phyloP scores from a whole-genome alignment of 2,113 vertebrate genomes.

The Saccopteryx leptura region DNA sequence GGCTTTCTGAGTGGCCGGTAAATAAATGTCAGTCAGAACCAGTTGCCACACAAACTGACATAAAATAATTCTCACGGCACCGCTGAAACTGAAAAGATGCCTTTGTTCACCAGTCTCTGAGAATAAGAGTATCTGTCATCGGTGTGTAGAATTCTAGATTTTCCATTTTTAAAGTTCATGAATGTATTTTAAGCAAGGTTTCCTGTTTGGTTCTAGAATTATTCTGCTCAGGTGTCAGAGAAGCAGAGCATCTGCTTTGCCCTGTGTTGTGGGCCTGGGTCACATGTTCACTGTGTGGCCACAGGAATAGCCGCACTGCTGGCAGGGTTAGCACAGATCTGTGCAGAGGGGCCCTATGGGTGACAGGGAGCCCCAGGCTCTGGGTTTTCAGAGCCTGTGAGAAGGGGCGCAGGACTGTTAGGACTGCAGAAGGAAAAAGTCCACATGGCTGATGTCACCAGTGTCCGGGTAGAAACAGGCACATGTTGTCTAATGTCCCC shows the following conservation, averaged over 20 bases:
- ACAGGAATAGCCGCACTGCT: accelerated
- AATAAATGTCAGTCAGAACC: accelerated
- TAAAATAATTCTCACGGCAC: accelerated
- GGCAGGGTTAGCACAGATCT: background rate
- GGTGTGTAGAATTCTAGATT: too few relatives aligned
- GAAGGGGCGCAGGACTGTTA: background rate
- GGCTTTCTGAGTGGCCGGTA: background rate
- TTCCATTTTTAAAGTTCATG: background rate
- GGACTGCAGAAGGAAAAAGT: background rate
- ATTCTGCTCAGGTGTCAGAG: background rate
- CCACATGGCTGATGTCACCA: accelerated
- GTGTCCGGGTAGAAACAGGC: background rate
- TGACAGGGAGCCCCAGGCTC: accelerated
- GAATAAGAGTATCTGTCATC: accelerated
- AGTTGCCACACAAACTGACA: accelerated
- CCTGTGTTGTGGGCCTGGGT: background rate
- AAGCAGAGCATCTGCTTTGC: background rate
- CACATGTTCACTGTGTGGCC: accelerated
- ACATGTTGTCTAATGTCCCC: background rate
- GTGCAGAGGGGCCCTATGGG: accelerated
- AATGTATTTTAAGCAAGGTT: background rate
- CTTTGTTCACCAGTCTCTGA: accelerated
- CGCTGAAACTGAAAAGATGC: background rate
- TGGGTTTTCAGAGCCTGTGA: background rate
- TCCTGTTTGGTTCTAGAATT: too few relatives aligned